These are phyloP conservation scores for Aphidoletes aphidimyza DNA, from an alignment of 2,888 invertebrate species.

Conservation along the genomic window DNA sequence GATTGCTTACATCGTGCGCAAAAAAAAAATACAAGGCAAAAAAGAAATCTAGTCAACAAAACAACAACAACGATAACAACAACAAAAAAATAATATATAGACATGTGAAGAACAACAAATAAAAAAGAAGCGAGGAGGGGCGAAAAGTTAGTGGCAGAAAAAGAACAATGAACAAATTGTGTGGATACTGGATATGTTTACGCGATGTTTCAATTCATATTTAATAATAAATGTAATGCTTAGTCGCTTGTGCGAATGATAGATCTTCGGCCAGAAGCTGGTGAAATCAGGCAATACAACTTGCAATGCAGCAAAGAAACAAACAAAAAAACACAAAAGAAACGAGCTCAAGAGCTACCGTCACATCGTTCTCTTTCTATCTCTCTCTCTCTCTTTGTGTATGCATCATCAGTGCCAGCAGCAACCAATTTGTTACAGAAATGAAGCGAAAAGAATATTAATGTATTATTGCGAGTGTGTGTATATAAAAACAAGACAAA, in stretches of 20 bases:
- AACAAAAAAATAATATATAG: not conserved
- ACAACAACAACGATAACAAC: not conserved
- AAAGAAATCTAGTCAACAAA: too few relatives aligned
- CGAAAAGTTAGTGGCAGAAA: not conserved
- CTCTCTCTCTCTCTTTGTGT: too few relatives aligned
- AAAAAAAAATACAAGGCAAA: too few relatives aligned
- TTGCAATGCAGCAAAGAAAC: too few relatives aligned
- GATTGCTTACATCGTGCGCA: not conserved
- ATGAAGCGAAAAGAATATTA: slow-evolving; percentile 39
- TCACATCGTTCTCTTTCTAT: not conserved
- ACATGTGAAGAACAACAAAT: not conserved
- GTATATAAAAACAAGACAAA: not conserved
- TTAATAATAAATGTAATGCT: slow-evolving; percentile 13
- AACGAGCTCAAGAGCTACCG: not conserved
- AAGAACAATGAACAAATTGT: slow-evolving; percentile 5
- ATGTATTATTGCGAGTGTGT: slow-evolving; percentile 48
- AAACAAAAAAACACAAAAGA: too few relatives aligned
- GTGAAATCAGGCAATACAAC: too few relatives aligned
- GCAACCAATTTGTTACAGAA: slow-evolving; percentile 47
- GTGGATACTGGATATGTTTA: not conserved
- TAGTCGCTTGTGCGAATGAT: not conserved
- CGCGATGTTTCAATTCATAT: slow-evolving; percentile 35
- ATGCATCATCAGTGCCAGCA: not conserved
- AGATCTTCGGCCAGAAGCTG: not conserved
- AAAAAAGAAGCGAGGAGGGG: not conserved